A percentile compares a stretch with the other conserved stretches of the same genome.
Conservation (phyloP, 2,888 invertebrate species). For the Coleophora flavipennella region DNA sequence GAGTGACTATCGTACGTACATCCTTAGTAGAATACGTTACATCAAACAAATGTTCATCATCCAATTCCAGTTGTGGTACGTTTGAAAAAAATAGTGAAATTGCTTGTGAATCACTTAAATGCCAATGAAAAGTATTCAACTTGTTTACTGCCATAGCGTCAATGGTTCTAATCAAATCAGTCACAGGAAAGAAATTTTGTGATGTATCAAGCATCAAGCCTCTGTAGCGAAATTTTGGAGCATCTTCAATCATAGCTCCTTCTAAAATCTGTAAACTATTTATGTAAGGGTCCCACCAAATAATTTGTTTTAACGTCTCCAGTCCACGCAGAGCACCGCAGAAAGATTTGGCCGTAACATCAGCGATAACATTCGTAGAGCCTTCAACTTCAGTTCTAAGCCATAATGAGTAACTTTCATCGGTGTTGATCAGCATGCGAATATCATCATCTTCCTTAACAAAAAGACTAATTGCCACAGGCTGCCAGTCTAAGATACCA, state of each 20-base stretch:
- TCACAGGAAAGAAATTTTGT: slow-evolving; percentile 85
- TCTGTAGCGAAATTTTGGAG: slow-evolving; percentile 82
- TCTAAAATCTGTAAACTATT: slow-evolving; percentile 75
- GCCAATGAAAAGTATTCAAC: slow-evolving; percentile 94
- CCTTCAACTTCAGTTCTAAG: slow-evolving; percentile 57
- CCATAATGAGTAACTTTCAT: slow-evolving; percentile 80
- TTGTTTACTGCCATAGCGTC: slow-evolving; percentile 91
- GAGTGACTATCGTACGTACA: slow-evolving; percentile 79
- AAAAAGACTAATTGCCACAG: slow-evolving; percentile 51
- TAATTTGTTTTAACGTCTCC: slow-evolving; percentile 82
- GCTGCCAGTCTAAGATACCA: slow-evolving; percentile 48
- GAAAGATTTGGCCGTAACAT: slow-evolving; percentile 76
- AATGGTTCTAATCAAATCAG: slow-evolving; percentile 78
- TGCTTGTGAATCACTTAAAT: slow-evolving; percentile 88
- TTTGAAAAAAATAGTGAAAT: slow-evolving; percentile 86
- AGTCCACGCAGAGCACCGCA: slow-evolving; percentile 84
- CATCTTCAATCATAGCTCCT: slow-evolving; percentile 78
- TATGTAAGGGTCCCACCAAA: slow-evolving; percentile 79
- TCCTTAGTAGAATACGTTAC: slow-evolving; percentile 79
- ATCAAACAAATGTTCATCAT: slow-evolving; percentile 85
- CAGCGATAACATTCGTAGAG: slow-evolving; percentile 59
- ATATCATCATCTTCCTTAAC: slow-evolving; percentile 62
- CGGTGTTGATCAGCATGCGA: slow-evolving; percentile 74
- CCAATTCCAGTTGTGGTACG: slow-evolving; percentile 80
- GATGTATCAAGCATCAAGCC: slow-evolving; percentile 93